phyloP scores from a whole-genome alignment of 2,797 vertebrate species.

The Sebastes trivittatus region DNA sequence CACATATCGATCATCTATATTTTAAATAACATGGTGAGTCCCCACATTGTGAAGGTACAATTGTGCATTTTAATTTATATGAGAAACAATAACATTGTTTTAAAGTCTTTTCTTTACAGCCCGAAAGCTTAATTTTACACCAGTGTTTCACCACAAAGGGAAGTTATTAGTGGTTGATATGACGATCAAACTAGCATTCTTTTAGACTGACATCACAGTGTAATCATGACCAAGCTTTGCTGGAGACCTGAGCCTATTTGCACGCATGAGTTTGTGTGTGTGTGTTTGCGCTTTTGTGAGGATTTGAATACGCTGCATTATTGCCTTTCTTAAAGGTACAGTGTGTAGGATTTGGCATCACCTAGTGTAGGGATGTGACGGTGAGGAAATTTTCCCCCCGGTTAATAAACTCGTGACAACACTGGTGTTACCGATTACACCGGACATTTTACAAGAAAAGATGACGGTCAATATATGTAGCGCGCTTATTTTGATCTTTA shows the following conservation, averaged over 20 bases:
- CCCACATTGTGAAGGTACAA: not conserved
- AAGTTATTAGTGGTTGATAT: constrained; percentile 49
- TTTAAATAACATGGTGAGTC: not conserved
- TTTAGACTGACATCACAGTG: constrained; percentile 51
- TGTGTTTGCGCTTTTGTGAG: not conserved
- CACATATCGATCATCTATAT: not conserved
- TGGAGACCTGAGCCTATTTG: constrained; percentile 21
- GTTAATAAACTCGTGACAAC: too few species aligned
- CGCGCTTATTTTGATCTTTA: too few species aligned
- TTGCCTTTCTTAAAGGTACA: constrained; percentile 2
- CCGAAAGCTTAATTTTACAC: constrained; percentile 32
- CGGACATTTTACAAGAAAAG: too few species aligned
- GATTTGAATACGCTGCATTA: not conserved
- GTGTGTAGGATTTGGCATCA: too few species aligned
- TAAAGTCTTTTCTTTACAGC: constrained; percentile 16
- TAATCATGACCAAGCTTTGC: constrained; percentile 46
- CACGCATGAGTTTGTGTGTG: not conserved
- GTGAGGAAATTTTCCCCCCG: too few species aligned
- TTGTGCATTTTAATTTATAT: not conserved
- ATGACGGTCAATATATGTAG: too few species aligned
- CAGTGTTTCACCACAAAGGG: constrained; percentile 32
- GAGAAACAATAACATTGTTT: not conserved
- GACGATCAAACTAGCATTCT: constrained; percentile 44
- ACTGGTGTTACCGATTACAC: too few species aligned
- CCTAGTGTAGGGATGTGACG: too few species aligned